These are phyloP conservation scores for Tribolium castaneum DNA, from an alignment of 1,140 invertebrate genomes.

Conservation along the genomic window DNA sequence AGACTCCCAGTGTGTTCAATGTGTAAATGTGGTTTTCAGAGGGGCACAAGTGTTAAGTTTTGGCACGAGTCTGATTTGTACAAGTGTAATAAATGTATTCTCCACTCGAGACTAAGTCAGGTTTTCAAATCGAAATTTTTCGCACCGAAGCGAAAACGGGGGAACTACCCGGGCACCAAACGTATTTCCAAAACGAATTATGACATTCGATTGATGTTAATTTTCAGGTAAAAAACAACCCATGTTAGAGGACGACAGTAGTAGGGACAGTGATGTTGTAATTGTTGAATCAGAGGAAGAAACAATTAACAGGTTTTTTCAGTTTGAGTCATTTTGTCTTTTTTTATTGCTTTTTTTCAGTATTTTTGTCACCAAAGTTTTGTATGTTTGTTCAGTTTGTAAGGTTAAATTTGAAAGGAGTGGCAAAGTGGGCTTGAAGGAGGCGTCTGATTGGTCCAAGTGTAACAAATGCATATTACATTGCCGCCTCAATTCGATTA, in stretches of 20 bases:
- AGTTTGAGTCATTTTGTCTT: not conserved
- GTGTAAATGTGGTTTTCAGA: not conserved
- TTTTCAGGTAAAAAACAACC: not conserved
- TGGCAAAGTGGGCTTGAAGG: not conserved
- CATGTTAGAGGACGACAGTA: not conserved
- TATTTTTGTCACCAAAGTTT: not conserved
- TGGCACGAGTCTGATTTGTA: not conserved
- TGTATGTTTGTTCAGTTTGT: not conserved
- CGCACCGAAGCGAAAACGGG: not conserved
- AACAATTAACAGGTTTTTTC: not conserved
- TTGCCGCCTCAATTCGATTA: not conserved
- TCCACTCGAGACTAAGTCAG: not conserved
- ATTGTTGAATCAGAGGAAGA: not conserved
- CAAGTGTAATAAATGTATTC: slow-evolving; percentile 5
- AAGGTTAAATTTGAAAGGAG: not conserved
- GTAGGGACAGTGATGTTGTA: not conserved
- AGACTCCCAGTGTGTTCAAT: slow-evolving; percentile 1
- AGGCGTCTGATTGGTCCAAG: not conserved
- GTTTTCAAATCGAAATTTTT: not conserved
- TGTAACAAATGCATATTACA: not conserved
- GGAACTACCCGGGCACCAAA: not conserved
- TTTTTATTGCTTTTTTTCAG: not conserved
- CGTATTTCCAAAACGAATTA: not conserved
- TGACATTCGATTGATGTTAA: not conserved
- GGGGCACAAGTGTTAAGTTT: not conserved